Percentiles rank a stretch among this genome's conserved stretches.
Evolutionary conservation across 1,140 invertebrate species (phyloP).

Genomic region (Drosophila pseudoananassae): DNA sequence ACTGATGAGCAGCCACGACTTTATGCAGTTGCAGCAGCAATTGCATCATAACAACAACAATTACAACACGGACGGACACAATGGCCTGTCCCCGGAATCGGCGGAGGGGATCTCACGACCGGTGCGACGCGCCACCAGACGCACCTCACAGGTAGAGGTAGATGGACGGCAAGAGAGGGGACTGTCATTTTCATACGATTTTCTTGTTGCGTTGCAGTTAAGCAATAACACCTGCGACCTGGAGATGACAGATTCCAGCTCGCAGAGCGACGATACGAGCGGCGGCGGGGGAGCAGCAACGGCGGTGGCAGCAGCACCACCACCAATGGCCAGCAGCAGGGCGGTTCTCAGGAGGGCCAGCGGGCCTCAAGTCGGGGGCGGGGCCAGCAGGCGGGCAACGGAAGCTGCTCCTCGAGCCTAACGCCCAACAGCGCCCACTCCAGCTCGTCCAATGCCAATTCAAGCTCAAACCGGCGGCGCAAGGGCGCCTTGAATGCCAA

Average conservation of each 20-base stretch:
- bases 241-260: conserved; percentile 84
- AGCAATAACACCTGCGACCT: conserved; percentile 83
- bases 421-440: conserved; percentile 33
- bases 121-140: conserved; percentile 67
- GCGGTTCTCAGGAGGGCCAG: conserved; percentile 26
- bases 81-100: conserved; percentile 66
- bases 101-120: conserved; percentile 67
- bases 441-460: conserved; percentile 50
- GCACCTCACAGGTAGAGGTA: conserved; percentile 74
- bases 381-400: conserved; percentile 31
- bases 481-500: conserved; percentile 90
- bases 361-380: conserved; percentile 66
- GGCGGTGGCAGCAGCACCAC: conserved; percentile 74
- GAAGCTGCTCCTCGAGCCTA: conserved; percentile 20
- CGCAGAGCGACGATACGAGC: conserved; percentile 83
- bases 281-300: conserved; percentile 83
- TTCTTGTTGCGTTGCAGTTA: conserved; percentile 50
- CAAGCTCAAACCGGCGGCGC: conserved; percentile 85
- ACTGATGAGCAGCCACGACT: conserved; percentile 72
- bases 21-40: conserved; percentile 73
- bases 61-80: conserved; percentile 72
- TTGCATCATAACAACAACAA: conserved; percentile 75
- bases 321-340: conserved; percentile 46
- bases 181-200: neutral
- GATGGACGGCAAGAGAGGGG: too few relatives aligned